These are phyloP conservation scores for Leptinotarsa tumamoca DNA, from an alignment of 2,888 invertebrate species.

Conservation along the genomic window DNA sequence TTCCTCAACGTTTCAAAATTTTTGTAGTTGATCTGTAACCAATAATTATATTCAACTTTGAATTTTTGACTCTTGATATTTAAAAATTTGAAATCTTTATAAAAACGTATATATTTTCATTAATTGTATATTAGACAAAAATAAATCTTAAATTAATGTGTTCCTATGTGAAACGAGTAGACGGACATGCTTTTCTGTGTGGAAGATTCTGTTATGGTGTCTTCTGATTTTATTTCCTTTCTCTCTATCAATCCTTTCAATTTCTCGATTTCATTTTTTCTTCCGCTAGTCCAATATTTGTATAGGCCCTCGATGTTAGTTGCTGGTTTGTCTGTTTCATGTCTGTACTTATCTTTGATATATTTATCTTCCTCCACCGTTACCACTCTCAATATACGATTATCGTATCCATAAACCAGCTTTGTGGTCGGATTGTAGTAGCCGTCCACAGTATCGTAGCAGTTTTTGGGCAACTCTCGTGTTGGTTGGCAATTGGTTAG, in stretches of 20 bases:
- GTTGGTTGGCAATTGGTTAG: background rate
- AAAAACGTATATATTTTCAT: background rate
- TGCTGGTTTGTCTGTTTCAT: conserved; percentile 13
- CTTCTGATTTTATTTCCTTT: conserved; percentile 16
- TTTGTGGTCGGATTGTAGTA: conserved; percentile 23
- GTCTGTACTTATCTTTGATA: conserved; percentile 20
- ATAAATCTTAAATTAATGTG: conserved; percentile 5
- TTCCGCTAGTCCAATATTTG: conserved; percentile 30
- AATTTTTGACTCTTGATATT: no score
- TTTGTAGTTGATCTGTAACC: no score
- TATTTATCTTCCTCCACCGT: conserved; percentile 17
- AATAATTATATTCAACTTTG: no score
- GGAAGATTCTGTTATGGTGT: background rate
- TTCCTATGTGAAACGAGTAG: background rate
- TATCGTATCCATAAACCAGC: conserved; percentile 21
- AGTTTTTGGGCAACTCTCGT: conserved; percentile 4
- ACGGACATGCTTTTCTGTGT: background rate
- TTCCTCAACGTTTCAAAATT: no score
- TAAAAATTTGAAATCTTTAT: no score
- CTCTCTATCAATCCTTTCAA: background rate
- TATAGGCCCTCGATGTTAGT: conserved; percentile 10
- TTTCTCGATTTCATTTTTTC: conserved; percentile 17
- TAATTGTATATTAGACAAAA: background rate
- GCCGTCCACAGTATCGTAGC: conserved; percentile 25
- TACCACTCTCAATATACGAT: conserved; percentile 21